Evolutionary conservation across 2,797 vertebrate genomes (phyloP).

Genomic region (Hippopotamyrus pictus): DNA sequence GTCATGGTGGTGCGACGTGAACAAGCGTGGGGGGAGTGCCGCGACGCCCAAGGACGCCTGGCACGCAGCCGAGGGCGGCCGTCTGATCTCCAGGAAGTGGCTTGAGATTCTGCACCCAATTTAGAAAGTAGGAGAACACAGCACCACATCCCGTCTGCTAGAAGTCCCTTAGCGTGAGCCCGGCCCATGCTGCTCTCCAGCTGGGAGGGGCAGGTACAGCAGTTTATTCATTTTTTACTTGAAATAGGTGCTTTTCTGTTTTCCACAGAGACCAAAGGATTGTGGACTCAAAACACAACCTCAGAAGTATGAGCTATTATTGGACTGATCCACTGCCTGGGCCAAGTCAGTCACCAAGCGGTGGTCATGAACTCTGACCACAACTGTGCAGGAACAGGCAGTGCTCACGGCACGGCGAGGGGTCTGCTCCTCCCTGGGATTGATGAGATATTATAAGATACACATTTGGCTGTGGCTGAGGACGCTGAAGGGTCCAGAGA

Average conservation of each 20-base stretch:
- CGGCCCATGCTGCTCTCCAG: neutral
- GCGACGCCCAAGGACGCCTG: neutral
- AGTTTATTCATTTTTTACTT: neutral
- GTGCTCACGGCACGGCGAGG: neutral
- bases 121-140: neutral
- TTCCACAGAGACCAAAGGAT: neutral
- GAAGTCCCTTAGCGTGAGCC: neutral
- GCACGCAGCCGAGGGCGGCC: neutral
- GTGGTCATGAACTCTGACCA: neutral
- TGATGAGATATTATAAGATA: neutral
- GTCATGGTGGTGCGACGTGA: neutral
- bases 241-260: slow-evolving; percentile 1
- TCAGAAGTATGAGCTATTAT: neutral
- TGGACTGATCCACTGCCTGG: neutral
- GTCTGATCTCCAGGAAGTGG: neutral
- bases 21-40: neutral
- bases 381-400: neutral
- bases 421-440: neutral
- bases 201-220: neutral
- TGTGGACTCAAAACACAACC: neutral
- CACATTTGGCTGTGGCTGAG: neutral
- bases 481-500: neutral
- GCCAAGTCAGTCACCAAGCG: slow-evolving; percentile 2
- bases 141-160: neutral
- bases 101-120: neutral